Evolutionary conservation across 1,140 invertebrate species (phyloP), one percentile per base, ranked within the genome.

Genomic region (Uloborus diversus): DNA sequence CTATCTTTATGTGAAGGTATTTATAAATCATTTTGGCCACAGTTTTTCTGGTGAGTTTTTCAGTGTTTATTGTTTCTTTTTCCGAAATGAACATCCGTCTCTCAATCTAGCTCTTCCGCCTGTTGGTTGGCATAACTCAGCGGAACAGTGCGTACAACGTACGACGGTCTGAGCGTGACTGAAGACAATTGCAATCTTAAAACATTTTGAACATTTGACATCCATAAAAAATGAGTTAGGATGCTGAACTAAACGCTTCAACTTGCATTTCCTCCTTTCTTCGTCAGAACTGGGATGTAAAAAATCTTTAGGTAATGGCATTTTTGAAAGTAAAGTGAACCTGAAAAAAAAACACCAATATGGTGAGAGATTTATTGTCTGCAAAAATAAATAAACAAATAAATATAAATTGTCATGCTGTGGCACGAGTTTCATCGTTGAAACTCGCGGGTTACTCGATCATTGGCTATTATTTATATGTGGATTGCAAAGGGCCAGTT

Each of bases 151-250:
- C 83, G 96, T 95, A 89, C 98, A 99, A 84, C 97, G 93, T 49
- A 99, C 97, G 78, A 98, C 96, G 84, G 94, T 96, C 88, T 99
- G 97, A 62, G 98, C 97, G 90, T 99, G 98, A 87, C 95, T 98
- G 88, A 99, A 99, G 82, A 99, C 97, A 78, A 97, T 99, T 83
- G 96, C 99, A 83, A 99, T 99, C 86, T 97, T 98, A 88, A 98
- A 98, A 88, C 98, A 99, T 91, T 91, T 96, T 78, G 97, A 97
- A 87, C 98, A 99, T 90, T 99, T 99, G 11, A 99, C 98, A 90
- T 99, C 98, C 97, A 99, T 99, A 88, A 99, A 99, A 87, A 97
- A 99, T 82, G 96, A 98, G 88, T 99, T 99, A 5, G 98, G 98
- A 87, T 97, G 96, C 87, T 99, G 98, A 57, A 99, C 98, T 83